Evolutionary conservation across 2,888 invertebrate genomes (phyloP).

Genomic region (Dolichomitus sp.): DNA sequence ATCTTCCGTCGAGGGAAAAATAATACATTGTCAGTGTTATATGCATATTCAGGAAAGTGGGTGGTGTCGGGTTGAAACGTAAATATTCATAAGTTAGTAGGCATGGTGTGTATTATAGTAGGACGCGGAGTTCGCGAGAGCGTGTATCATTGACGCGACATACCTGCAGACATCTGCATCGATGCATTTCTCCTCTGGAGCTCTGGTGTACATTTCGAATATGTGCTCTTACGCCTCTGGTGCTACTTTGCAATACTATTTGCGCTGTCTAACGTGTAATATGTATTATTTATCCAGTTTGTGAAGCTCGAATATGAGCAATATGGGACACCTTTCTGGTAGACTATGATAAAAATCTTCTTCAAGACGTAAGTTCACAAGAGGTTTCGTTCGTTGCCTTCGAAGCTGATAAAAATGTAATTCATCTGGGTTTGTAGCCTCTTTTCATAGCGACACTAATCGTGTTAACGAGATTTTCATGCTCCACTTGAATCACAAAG

Average conservation of each 20-base stretch:
- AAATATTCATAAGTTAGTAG: constrained; percentile 84
- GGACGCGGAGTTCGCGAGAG: not conserved
- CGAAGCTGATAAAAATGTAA: constrained; percentile 32
- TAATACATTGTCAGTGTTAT: constrained; percentile 82
- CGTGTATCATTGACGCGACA: constrained; percentile 53
- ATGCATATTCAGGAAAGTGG: constrained; percentile 80
- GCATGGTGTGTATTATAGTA: constrained; percentile 66
- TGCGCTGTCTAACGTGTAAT: not conserved
- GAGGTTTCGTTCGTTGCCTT: not conserved
- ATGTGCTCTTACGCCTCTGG: not conserved
- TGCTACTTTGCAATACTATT: constrained; percentile 1
- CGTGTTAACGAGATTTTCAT: constrained; percentile 25
- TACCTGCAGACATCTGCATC: constrained; percentile 27
- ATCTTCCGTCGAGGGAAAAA: constrained; percentile 81
- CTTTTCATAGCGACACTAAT: constrained; percentile 3
- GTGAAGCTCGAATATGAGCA: not conserved
- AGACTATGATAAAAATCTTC: not conserved
- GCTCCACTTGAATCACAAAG: constrained; percentile 34
- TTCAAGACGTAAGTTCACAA: not conserved
- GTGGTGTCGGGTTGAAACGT: constrained; percentile 66
- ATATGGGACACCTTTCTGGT: not conserved
- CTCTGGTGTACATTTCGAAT: not conserved
- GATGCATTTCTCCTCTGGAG: constrained; percentile 5
- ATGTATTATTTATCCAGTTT: constrained; percentile 4
- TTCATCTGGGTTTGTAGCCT: not conserved